Evolutionary conservation across 2,888 invertebrate genomes (phyloP).

Genomic region (Cordilura impudica): DNA sequence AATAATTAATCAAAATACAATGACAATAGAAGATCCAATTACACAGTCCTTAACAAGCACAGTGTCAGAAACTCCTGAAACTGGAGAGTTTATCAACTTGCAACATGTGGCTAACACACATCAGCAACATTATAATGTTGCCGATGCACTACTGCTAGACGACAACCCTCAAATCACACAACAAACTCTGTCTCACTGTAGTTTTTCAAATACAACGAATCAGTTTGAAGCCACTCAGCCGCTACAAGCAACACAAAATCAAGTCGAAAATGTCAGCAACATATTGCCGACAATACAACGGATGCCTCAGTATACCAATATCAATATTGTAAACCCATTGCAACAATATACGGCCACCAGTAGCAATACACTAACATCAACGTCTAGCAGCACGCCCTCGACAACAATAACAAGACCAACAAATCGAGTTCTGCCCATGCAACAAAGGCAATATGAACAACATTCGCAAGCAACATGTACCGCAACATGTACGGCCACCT

Average conservation of each 20-base stretch:
- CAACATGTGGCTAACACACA: conserved; percentile 50
- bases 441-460: conserved; percentile 77
- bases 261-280: conserved; percentile 39
- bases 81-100: conserved; percentile 40
- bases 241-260: neutral
- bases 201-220: conserved; percentile 46
- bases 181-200: conserved; percentile 48
- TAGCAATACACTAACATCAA: conserved; percentile 49
- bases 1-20: neutral
- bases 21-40: conserved; percentile 16
- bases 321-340: conserved; percentile 84
- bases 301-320: conserved; percentile 60
- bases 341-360: conserved; percentile 76
- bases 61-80: conserved; percentile 32
- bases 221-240: conserved; percentile 34
- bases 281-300: conserved; percentile 59
- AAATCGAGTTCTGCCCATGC: conserved; percentile 88
- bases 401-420: conserved; percentile 82
- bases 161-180: conserved; percentile 48
- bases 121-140: conserved; percentile 58
- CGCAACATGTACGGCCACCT: conserved; percentile 75
- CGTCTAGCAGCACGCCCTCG: conserved; percentile 57
- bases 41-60: conserved; percentile 19
- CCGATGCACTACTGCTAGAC: conserved; percentile 50
- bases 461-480: conserved; percentile 70